phyloP scores from a whole-genome alignment of 2,797 vertebrate species.

The Sebastes oblongus region DNA sequence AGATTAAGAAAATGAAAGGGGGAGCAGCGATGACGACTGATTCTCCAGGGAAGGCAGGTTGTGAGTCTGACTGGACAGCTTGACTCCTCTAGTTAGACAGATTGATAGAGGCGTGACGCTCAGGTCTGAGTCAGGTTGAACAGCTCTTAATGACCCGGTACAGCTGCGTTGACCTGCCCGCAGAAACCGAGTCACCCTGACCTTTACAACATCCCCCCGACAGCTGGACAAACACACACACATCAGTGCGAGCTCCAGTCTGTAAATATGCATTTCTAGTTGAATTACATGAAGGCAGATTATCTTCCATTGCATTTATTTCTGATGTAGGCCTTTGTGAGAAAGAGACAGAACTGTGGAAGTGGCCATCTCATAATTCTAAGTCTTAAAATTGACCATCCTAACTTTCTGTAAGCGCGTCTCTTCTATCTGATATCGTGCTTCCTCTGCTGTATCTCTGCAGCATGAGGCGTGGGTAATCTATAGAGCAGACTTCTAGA shows the following conservation, averaged over 20 bases:
- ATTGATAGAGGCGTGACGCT: not conserved
- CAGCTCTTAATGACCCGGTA: conserved; percentile 45
- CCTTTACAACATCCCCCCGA: conserved; percentile 32
- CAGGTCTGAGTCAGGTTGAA: conserved; percentile 26
- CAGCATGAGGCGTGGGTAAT: not conserved
- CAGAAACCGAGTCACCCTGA: conserved; percentile 54
- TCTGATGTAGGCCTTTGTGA: not conserved
- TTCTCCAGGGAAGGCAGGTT: not conserved
- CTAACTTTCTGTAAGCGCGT: not conserved
- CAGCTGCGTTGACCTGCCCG: conserved; percentile 57
- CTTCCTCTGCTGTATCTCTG: conserved; percentile 3
- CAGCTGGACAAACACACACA: not conserved
- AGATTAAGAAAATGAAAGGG: not conserved
- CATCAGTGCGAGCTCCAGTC: not conserved
- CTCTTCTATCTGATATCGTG: conserved; percentile 5
- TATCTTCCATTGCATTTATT: not conserved
- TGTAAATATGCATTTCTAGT: conserved; percentile 4
- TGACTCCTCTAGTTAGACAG: not conserved
- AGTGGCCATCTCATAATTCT: not conserved
- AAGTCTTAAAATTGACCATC: not conserved
- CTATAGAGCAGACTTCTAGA: conserved; percentile 27
- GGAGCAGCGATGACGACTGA: not conserved
- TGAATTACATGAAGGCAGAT: not conserved
- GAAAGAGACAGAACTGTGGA: not conserved
- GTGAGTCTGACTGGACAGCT: not conserved